phyloP scores from a whole-genome alignment of 2,888 invertebrate genomes.

The Clunio marinus region DNA sequence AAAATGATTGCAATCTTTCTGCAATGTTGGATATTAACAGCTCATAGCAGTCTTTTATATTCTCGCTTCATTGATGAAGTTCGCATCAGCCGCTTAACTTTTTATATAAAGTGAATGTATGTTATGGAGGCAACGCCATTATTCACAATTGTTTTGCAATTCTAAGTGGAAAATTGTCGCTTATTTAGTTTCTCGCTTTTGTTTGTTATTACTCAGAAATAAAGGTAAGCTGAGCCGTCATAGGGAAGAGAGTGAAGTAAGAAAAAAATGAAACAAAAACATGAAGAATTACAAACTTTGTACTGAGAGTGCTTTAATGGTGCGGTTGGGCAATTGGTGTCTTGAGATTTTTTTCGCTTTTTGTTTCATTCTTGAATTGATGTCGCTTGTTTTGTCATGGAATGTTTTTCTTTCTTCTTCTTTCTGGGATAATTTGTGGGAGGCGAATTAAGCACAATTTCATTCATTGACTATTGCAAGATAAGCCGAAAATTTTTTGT shows the following conservation, averaged over 20 bases:
- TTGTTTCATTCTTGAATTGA: constrained; percentile 21
- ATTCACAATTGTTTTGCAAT: constrained; percentile 32
- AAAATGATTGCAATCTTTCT: background rate
- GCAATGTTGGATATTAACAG: constrained; percentile 25
- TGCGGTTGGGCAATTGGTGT: constrained; percentile 27
- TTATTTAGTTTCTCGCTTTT: background rate
- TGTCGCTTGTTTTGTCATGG: constrained; percentile 13
- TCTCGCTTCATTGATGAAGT: background rate
- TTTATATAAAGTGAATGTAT: constrained; percentile 26
- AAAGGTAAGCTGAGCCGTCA: background rate
- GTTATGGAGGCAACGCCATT: constrained; percentile 33
- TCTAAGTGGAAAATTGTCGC: constrained; percentile 37
- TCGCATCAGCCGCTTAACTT: background rate
- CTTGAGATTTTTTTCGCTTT: background rate
- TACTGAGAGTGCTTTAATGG: constrained; percentile 14
- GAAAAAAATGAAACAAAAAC: background rate
- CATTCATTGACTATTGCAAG: too few species aligned
- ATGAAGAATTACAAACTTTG: constrained; percentile 4
- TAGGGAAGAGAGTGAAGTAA: background rate
- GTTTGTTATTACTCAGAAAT: background rate
- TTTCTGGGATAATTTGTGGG: constrained; percentile 14
- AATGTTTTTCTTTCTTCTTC: background rate
- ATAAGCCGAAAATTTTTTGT: too few species aligned
- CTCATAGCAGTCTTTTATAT: constrained; percentile 28
- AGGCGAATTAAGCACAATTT: background rate